These are phyloP conservation scores for Diprion similis DNA, from an alignment of 1,140 invertebrate genomes.

Conservation along the genomic window DNA sequence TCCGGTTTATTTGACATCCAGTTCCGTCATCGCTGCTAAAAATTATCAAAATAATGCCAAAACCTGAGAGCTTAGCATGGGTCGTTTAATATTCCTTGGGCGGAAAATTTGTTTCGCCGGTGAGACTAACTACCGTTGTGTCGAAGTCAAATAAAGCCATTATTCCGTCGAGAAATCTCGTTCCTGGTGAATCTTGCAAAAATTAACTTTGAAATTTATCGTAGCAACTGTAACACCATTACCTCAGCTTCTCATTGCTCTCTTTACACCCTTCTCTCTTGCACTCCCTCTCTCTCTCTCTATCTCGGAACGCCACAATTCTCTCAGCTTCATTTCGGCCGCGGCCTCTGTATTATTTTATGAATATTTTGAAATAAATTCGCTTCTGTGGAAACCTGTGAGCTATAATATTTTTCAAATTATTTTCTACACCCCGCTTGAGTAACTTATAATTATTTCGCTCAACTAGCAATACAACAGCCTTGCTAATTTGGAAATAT, in stretches of 20 bases:
- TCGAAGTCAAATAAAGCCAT: slow-evolving; percentile 1
- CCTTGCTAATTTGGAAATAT: too few relatives aligned
- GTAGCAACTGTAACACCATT: slow-evolving; percentile 7
- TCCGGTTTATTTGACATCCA: too few relatives aligned
- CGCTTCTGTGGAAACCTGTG: not conserved
- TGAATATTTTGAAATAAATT: slow-evolving; percentile 2
- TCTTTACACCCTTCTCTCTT: not conserved
- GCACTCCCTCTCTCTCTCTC: not conserved
- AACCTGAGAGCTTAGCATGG: not conserved
- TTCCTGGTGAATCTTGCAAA: slow-evolving; percentile 1
- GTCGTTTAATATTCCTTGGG: not conserved
- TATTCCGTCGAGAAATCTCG: not conserved
- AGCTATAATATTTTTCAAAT: not conserved
- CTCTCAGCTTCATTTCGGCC: not conserved
- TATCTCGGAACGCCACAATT: not conserved
- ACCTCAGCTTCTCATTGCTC: not conserved
- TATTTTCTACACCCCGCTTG: not conserved
- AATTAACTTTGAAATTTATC: slow-evolving; percentile 8
- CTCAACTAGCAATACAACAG: too few relatives aligned
- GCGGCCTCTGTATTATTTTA: not conserved
- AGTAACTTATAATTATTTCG: too few relatives aligned
- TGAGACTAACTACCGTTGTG: not conserved
- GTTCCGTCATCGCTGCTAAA: not conserved
- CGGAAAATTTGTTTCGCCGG: not conserved
- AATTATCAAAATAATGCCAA: not conserved